phyloP scores from a whole-genome alignment of 2,113 vertebrate genomes.

The Salvelinus namaycush region DNA sequence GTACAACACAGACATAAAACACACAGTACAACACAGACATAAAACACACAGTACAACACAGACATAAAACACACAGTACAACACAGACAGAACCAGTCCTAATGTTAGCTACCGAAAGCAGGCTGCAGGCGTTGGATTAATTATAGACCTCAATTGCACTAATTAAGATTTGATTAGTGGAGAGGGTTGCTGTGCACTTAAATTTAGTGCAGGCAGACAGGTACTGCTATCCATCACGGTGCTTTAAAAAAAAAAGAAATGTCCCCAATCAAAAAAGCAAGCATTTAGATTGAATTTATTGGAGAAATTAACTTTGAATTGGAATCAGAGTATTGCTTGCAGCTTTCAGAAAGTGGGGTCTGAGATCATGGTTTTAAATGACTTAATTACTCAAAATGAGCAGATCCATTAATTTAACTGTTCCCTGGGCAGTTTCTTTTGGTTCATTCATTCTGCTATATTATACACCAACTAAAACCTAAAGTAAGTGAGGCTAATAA shows the following conservation, averaged over 20 bases:
- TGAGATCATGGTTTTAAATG: constrained; percentile 50
- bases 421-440: not conserved
- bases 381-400: constrained; percentile 27
- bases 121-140: constrained; percentile 43
- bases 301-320: constrained; percentile 55
- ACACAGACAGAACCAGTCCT: constrained; percentile 17
- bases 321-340: constrained; percentile 47
- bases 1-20: not conserved
- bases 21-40: too few species aligned
- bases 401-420: not conserved
- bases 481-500: too few species aligned
- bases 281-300: constrained; percentile 47
- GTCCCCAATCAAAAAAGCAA: constrained; percentile 30
- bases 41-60: too few species aligned
- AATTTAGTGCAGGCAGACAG: constrained; percentile 35
- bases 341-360: constrained; percentile 44
- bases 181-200: constrained; percentile 42
- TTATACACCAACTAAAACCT: too few species aligned
- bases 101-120: constrained; percentile 33
- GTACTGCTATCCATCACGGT: constrained; percentile 35
- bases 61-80: constrained; percentile 23
- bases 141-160: constrained; percentile 40
- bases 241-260: constrained; percentile 41
- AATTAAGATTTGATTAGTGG: constrained; percentile 59
- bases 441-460: not conserved